A percentile compares a stretch with the other conserved stretches of the same genome.
Conservation (phyloP, 2,797 vertebrate species). For the Poeciliopsis infans region DNA sequence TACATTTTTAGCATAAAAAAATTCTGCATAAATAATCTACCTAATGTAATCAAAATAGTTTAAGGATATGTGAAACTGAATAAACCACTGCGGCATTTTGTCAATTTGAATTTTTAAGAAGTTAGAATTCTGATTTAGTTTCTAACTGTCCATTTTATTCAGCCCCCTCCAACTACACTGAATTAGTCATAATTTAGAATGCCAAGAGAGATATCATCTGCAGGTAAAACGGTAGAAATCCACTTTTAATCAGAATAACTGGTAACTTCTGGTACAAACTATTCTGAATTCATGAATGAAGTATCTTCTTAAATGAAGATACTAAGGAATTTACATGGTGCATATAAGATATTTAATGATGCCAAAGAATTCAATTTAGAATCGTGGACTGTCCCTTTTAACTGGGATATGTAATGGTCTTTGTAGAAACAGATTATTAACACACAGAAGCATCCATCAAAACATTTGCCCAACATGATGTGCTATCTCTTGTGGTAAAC, state of each 20-base stretch:
- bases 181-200: neutral
- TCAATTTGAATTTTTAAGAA: neutral
- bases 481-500: slow-evolving; percentile 57
- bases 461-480: slow-evolving; percentile 39
- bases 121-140: neutral
- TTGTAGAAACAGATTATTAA: slow-evolving; percentile 12
- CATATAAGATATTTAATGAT: neutral
- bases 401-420: neutral
- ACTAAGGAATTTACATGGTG: too few species aligned
- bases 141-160: neutral
- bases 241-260: neutral
- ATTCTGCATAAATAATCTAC: neutral
- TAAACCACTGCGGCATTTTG: neutral
- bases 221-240: neutral
- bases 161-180: neutral
- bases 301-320: neutral
- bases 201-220: neutral
- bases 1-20: neutral
- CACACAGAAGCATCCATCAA: slow-evolving; percentile 32
- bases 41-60: neutral
- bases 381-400: neutral
- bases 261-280: neutral
- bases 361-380: neutral
- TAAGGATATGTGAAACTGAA: neutral
- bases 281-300: neutral